Percentiles rank a stretch among this genome's conserved stretches.
phyloP scores from a whole-genome alignment of 2,113 vertebrate species.

The Stegostoma tigrinum region DNA sequence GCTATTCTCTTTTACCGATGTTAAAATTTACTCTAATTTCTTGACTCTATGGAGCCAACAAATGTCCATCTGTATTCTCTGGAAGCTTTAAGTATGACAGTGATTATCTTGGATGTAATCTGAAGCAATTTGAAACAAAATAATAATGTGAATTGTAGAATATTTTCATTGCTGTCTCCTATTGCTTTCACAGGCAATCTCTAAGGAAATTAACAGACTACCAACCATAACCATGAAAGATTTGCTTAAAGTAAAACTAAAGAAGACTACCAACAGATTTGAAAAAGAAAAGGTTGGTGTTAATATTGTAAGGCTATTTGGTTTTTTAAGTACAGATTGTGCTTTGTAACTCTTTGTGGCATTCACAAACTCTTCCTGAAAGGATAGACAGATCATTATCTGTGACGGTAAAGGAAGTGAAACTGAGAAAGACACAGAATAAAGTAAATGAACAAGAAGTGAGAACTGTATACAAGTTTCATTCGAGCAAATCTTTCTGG shows the following conservation, averaged over 20 bases:
- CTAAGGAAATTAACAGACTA: background rate
- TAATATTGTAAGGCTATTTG: background rate
- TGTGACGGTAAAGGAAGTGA: slow-evolving; percentile 69
- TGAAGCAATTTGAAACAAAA: background rate
- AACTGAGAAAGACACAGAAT: slow-evolving; percentile 59
- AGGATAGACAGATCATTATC: slow-evolving; percentile 52
- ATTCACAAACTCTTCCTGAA: slow-evolving; percentile 38
- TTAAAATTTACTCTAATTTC: background rate
- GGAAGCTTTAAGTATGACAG: background rate
- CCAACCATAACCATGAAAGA: slow-evolving; percentile 26
- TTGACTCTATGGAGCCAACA: background rate
- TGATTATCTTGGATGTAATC: background rate
- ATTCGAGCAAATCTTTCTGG: background rate
- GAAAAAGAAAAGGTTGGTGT: background rate
- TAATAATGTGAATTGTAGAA: background rate
- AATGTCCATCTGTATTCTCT: background rate
- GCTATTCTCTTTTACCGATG: background rate
- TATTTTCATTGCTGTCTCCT: background rate
- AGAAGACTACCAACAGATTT: background rate
- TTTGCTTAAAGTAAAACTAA: slow-evolving; percentile 27
- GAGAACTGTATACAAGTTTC: background rate
- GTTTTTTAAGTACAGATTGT: background rate
- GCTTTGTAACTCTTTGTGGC: background rate
- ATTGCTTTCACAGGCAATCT: background rate
- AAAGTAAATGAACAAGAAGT: slow-evolving; percentile 41